Conservation (phyloP, 2,888 invertebrate species). For the Gnatocerus cornutus region DNA sequence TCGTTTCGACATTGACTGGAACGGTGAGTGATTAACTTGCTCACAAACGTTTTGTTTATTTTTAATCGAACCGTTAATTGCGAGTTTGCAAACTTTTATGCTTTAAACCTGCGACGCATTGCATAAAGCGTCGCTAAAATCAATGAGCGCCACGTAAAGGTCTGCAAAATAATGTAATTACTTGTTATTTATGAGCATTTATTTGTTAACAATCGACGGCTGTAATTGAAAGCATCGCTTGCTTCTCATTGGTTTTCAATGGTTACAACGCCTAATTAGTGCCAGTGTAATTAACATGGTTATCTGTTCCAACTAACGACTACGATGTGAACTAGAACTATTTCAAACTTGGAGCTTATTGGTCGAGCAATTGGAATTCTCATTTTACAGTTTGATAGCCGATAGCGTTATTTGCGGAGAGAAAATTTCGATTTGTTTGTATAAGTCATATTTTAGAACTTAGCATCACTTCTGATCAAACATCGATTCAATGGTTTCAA, state of each 20-base stretch:
- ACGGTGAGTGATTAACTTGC: conserved; percentile 16
- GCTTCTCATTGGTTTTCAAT: conserved; percentile 38
- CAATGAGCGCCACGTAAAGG: conserved; percentile 14
- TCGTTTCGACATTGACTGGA: conserved; percentile 9
- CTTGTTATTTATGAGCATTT: conserved; percentile 45
- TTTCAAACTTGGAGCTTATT: conserved; percentile 28
- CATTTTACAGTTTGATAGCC: conserved; percentile 5
- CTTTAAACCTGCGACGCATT: neutral
- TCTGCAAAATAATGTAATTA: conserved; percentile 35
- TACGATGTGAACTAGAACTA: conserved; percentile 29
- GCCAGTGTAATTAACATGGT: conserved; percentile 46
- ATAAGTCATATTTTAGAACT: too few relatives aligned
- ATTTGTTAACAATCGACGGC: conserved; percentile 45
- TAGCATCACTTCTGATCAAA: too few relatives aligned
- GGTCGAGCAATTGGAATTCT: conserved; percentile 4
- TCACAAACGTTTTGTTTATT: conserved; percentile 24
- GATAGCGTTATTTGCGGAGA: neutral
- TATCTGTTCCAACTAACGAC: conserved; percentile 46
- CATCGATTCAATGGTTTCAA: too few relatives aligned
- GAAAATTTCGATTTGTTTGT: too few relatives aligned
- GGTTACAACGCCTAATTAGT: conserved; percentile 46
- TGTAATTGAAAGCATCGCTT: conserved; percentile 48
- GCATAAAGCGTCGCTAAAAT: conserved; percentile 6
- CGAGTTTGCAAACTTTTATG: conserved; percentile 21
- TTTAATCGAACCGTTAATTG: conserved; percentile 33